A percentile compares a stretch with the other conserved stretches of the same genome.
Conservation (phyloP, 2,113 vertebrate genomes). For the Nymphicus hollandicus region DNA sequence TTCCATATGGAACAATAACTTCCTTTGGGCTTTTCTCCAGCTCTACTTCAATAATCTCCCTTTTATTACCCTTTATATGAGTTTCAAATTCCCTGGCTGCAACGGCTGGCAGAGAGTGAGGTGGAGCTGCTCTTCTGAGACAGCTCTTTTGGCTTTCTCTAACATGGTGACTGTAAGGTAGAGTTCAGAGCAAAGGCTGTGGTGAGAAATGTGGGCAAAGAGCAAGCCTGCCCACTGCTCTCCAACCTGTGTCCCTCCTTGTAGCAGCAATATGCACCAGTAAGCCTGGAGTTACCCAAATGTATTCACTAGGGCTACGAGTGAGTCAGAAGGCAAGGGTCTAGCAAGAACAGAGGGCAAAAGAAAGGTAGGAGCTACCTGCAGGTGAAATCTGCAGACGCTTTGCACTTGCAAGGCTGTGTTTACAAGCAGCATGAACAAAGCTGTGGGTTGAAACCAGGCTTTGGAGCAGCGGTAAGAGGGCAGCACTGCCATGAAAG, state of each 20-base stretch:
- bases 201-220: neutral
- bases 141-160: neutral
- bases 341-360: neutral
- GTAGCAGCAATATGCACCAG: neutral
- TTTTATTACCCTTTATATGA: conserved; percentile 44
- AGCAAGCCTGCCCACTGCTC: neutral
- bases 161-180: neutral
- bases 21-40: conserved; percentile 45
- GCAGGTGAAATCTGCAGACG: neutral
- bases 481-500: neutral
- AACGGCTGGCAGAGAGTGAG: neutral
- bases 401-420: neutral
- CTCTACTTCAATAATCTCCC: conserved; percentile 43
- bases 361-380: neutral
- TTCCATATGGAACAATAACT: conserved; percentile 32
- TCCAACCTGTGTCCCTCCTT: neutral
- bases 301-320: accelerated
- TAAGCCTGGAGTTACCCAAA: neutral
- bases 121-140: conserved; percentile 29
- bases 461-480: neutral
- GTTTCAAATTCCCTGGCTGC: conserved; percentile 38
- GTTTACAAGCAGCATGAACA: neutral
- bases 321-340: neutral
- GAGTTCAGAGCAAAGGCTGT: neutral
- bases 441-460: neutral